Percentiles rank a stretch among this genome's conserved stretches.
Conservation (phyloP, 2,888 invertebrate genomes). For the Amphipyra berbera region DNA sequence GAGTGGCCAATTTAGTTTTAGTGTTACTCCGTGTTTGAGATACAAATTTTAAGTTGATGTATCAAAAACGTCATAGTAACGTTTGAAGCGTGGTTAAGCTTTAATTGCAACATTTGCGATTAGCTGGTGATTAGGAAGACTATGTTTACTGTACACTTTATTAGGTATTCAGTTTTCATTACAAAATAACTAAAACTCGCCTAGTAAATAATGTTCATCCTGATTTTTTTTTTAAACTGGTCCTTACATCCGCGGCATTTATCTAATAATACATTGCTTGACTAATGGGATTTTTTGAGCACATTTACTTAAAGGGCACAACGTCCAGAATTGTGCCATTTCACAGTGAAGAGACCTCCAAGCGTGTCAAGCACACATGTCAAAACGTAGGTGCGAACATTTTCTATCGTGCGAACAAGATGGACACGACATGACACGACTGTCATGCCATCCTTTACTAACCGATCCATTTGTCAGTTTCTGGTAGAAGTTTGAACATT, state of each 20-base stretch:
- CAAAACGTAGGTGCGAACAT: constrained; percentile 24
- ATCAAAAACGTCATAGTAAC: constrained; percentile 57
- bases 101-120: constrained; percentile 38
- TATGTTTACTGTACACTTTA: constrained; percentile 7
- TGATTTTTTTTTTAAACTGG: too few relatives aligned
- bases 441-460: constrained; percentile 27
- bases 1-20: constrained; percentile 87
- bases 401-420: constrained; percentile 27
- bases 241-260: too few relatives aligned
- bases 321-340: too few relatives aligned
- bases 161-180: background rate
- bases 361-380: constrained; percentile 25
- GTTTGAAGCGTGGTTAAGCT: constrained; percentile 39
- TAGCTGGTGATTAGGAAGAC: constrained; percentile 14
- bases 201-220: too few relatives aligned
- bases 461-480: constrained; percentile 30
- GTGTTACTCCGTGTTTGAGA: constrained; percentile 78
- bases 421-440: constrained; percentile 40
- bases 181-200: background rate
- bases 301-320: too few relatives aligned
- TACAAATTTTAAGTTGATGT: constrained; percentile 67
- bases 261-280: too few relatives aligned
- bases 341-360: too few relatives aligned
- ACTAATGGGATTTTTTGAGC: too few relatives aligned
- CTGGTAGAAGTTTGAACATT: constrained; percentile 19